phyloP scores from a whole-genome alignment of 2,797 vertebrate genomes.

The Galagoides demidoff region DNA sequence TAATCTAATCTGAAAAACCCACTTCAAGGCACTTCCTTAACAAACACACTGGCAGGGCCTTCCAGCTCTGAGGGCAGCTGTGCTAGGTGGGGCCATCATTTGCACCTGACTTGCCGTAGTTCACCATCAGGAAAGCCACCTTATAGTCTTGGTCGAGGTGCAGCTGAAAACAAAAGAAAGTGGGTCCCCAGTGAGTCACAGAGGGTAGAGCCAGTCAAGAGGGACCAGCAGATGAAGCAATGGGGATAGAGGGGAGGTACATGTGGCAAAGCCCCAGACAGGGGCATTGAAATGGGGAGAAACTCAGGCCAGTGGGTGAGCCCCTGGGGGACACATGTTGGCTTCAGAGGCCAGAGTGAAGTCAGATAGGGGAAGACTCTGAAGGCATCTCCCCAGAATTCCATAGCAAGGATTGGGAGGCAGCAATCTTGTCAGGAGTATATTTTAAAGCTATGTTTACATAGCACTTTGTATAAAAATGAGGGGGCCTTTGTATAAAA shows the following conservation, averaged over 20 bases:
- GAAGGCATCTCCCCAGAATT: not conserved
- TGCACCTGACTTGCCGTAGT: not conserved
- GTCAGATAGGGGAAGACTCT: not conserved
- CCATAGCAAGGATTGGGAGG: not conserved
- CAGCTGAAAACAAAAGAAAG: not conserved
- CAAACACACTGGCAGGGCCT: not conserved
- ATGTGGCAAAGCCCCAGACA: not conserved
- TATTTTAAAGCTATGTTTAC: not conserved
- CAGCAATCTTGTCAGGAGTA: not conserved
- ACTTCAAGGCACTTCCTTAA: conserved; percentile 18
- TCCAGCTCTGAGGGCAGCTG: not conserved
- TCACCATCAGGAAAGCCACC: not conserved
- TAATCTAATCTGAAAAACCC: conserved; percentile 15
- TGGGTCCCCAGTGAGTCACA: not conserved
- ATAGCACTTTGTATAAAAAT: not conserved
- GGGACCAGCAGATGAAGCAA: not conserved
- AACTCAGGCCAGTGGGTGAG: not conserved
- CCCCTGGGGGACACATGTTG: not conserved
- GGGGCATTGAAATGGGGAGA: not conserved
- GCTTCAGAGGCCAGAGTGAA: not conserved
- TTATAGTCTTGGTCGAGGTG: not conserved
- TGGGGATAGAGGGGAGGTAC: not conserved
- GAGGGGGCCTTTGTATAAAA: too few relatives aligned
- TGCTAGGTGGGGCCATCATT: not conserved
- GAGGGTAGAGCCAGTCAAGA: not conserved